These are phyloP conservation scores for Lophura swinhoii DNA, from an alignment of 2,797 vertebrate species.

Conservation along the genomic window DNA sequence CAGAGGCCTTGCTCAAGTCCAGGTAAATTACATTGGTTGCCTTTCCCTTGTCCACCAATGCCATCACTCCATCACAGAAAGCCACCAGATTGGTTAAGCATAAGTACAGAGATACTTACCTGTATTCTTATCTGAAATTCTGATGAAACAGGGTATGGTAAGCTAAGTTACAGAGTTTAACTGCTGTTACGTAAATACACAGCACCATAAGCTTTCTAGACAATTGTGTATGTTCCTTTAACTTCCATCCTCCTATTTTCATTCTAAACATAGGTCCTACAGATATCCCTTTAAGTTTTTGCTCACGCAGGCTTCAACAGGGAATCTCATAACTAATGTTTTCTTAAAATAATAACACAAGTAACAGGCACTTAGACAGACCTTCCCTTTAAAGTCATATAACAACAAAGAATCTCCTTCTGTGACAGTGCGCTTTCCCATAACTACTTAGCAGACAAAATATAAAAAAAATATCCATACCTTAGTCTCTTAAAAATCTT, in stretches of 20 bases:
- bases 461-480: background rate
- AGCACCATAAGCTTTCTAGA: background rate
- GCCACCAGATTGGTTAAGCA: no score
- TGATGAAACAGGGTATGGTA: background rate
- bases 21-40: no score
- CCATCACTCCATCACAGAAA: no score
- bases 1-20: no score
- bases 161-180: background rate
- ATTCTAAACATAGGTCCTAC: background rate
- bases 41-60: no score
- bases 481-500: background rate
- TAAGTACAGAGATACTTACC: background rate
- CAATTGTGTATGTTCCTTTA: background rate
- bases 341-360: background rate
- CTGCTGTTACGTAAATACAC: background rate
- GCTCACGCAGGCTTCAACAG: background rate
- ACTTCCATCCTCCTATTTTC: background rate
- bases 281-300: background rate
- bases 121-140: background rate
- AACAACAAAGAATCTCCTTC: background rate
- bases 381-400: background rate
- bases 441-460: background rate
- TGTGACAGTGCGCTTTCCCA: background rate
- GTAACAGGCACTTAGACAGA: background rate
- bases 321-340: background rate